Evolutionary conservation across 1,140 invertebrate genomes (phyloP).

Genomic region (Lepidurus packardi): DNA sequence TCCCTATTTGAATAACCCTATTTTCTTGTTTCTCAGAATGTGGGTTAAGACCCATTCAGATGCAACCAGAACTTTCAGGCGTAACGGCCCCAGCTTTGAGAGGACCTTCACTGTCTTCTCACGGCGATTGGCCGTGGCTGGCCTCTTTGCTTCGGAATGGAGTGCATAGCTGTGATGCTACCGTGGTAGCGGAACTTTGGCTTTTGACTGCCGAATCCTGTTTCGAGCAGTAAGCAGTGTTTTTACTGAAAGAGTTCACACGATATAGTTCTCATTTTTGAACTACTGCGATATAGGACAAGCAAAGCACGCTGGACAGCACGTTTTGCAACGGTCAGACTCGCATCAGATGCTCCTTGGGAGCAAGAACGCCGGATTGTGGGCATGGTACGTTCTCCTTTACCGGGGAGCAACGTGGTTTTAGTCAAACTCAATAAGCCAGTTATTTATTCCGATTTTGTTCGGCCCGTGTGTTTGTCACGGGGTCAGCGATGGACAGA

Average conservation of each 20-base stretch:
- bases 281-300: slow-evolving; percentile 34
- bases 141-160: slow-evolving; percentile 73
- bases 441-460: slow-evolving; percentile 69
- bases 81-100: slow-evolving; percentile 62
- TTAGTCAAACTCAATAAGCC: slow-evolving; percentile 71
- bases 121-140: slow-evolving; percentile 78
- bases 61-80: slow-evolving; percentile 37
- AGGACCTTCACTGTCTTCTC: slow-evolving; percentile 35
- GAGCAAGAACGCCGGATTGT: slow-evolving; percentile 75
- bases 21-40: slow-evolving; percentile 55
- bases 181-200: slow-evolving; percentile 70
- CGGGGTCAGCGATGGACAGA: slow-evolving; percentile 28
- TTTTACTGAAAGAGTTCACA: not conserved
- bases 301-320: slow-evolving; percentile 44
- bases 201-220: slow-evolving; percentile 80
- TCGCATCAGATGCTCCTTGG: slow-evolving; percentile 73
- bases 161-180: slow-evolving; percentile 80
- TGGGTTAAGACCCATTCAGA: slow-evolving; percentile 56
- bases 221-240: slow-evolving; percentile 60
- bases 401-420: slow-evolving; percentile 76
- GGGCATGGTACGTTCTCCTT: slow-evolving; percentile 81
- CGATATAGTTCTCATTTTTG: not conserved
- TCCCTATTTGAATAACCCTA: slow-evolving; percentile 1
- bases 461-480: slow-evolving; percentile 67
- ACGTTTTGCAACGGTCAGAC: slow-evolving; percentile 65